phyloP scores from a whole-genome alignment of 1,140 invertebrate species.

The Drosophila parvula region DNA sequence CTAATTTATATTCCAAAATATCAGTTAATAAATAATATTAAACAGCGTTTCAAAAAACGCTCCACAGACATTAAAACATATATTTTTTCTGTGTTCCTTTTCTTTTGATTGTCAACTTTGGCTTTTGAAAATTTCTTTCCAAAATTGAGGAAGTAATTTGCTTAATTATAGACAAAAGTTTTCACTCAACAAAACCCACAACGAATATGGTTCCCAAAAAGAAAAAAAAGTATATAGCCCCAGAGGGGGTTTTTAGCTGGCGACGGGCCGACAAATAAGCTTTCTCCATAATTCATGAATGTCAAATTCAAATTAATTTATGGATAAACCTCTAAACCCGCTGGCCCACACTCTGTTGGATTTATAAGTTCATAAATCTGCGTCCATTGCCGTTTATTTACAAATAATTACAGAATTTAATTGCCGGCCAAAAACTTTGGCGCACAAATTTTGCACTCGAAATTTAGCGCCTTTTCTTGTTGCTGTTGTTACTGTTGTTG shows the following conservation, averaged over 20 bases:
- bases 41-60: background rate
- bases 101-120: conserved; percentile 7
- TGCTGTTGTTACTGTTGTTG: conserved; percentile 1
- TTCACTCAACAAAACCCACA: conserved; percentile 8
- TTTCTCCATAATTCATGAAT: conserved; percentile 45
- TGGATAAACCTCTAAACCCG: conserved; percentile 13
- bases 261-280: background rate
- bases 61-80: background rate
- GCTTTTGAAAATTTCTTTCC: conserved; percentile 16
- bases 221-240: conserved; percentile 6
- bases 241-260: background rate
- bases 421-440: conserved; percentile 39
- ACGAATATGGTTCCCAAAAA: conserved; percentile 5
- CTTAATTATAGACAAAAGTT: conserved; percentile 39
- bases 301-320: conserved; percentile 48
- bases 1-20: too few species aligned
- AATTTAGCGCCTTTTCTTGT: conserved; percentile 22
- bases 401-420: conserved; percentile 53
- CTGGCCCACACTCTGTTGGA: conserved; percentile 6
- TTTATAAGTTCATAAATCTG: conserved; percentile 53
- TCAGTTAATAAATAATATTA: background rate
- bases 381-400: conserved; percentile 49
- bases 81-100: background rate
- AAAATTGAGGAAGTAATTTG: conserved; percentile 26
- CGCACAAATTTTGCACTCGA: conserved; percentile 47